Base-by-base conservation (phyloP, 2,797 vertebrate species). In the Lates japonicus region DNA sequence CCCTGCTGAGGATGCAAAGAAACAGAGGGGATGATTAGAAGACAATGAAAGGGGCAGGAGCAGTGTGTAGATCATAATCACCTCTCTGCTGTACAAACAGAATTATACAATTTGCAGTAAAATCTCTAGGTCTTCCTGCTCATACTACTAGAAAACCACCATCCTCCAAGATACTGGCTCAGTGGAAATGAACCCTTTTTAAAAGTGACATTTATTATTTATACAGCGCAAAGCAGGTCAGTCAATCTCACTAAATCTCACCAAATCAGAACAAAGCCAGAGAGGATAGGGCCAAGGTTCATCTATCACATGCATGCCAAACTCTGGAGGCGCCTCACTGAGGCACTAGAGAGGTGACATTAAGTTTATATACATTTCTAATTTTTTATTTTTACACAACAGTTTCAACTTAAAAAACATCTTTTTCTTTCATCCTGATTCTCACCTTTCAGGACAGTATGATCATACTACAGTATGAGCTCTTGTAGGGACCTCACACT, bases 1-100 rank as follows among this genome's bases (percentile, higher is more conserved):
- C 97, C 97, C 95, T 97, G 97, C 97, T 98, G 91, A 72, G 75
- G 84, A 87, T 49, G 82, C 63, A 88, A 54, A 80, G 44, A 77
- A 55, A 67, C 39, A 74, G 25, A 75, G 20, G 12, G 7, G 41
- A 14, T 33, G 68, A 79, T 58, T 61, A 51, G 14, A 69, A 39
- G 29, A 78, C 20, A 31, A 52, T 37, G 20, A 49, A 39, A 65
- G 29, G 46, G 17, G 0, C 5, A 64, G 29, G 35, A 41, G 51
- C 29, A 42, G 60, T 29, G 49, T 13, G 60, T 6, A 72, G 35
- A 69, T 8, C n/a, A 35, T 33, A 22, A 52, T 16, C 16, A 16
- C 3, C 46, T 49, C 44, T 49, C 39, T 35, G 31, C 5, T 22
- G 39, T 33, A 31, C 41, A 41, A 37, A 48, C 10, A 1, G 22